phyloP scores from a whole-genome alignment of 2,888 invertebrate species.

The Micoletzkya japonica region DNA sequence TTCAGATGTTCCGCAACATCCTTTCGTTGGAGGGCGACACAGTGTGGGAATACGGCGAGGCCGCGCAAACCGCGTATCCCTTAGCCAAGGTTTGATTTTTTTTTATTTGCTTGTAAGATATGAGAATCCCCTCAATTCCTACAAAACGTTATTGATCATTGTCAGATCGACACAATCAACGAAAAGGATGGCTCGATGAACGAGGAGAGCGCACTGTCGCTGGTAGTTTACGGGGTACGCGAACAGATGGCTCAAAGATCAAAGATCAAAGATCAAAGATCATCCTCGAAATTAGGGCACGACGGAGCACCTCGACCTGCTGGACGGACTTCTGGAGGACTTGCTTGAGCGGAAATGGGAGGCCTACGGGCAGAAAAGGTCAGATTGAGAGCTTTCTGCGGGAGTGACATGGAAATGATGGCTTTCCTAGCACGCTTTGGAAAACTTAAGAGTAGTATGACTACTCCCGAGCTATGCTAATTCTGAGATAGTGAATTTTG shows the following conservation, averaged over 20 bases:
- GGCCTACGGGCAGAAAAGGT: conserved; percentile 81
- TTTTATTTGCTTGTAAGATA: background rate
- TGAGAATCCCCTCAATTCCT: too few species aligned
- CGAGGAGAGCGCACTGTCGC: conserved; percentile 88
- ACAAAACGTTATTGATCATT: too few species aligned
- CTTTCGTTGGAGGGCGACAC: conserved; percentile 92
- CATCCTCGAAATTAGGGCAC: conserved; percentile 75
- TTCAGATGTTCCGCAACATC: conserved; percentile 88
- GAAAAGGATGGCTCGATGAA: conserved; percentile 87
- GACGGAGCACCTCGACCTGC: conserved; percentile 87
- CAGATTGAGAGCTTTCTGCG: too few species aligned
- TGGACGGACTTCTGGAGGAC: conserved; percentile 92
- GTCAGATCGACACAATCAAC: conserved; percentile 86
- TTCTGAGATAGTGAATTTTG: background rate
- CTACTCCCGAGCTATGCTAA: too few species aligned
- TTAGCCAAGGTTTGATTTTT: conserved; percentile 78
- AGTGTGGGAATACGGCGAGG: conserved; percentile 90
- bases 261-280: background rate
- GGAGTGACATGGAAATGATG: too few species aligned
- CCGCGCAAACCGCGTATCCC: conserved; percentile 80
- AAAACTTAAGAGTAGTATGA: too few species aligned
- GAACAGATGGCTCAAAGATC: background rate
- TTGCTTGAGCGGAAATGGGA: conserved; percentile 97
- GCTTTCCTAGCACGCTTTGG: too few species aligned
- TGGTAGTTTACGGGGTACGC: conserved; percentile 88